Evolutionary conservation across 2,797 vertebrate species (phyloP).

Genomic region (Discoglossus pictus): DNA sequence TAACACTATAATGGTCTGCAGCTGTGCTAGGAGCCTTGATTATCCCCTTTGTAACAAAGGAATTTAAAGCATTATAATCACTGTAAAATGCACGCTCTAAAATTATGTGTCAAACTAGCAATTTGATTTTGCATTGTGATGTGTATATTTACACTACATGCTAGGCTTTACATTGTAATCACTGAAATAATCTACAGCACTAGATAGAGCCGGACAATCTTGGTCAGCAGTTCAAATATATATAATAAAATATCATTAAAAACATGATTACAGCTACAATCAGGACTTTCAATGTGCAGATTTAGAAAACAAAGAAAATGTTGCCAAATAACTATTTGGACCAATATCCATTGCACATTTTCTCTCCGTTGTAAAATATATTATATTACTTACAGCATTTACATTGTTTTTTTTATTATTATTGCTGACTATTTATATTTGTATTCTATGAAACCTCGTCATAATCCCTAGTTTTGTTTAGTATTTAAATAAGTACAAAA

Average conservation of each 20-base stretch:
- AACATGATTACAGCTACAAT: neutral
- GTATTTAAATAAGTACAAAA: too few species aligned
- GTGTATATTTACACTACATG: constrained; percentile 21
- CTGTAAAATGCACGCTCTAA: constrained; percentile 26
- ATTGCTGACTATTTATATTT: too few species aligned
- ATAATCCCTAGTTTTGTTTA: too few species aligned
- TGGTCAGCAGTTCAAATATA: neutral
- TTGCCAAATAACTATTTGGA: too few species aligned
- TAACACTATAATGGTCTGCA: constrained; percentile 2
- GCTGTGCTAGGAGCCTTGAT: constrained; percentile 28
- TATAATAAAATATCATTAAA: neutral
- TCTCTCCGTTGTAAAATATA: too few species aligned
- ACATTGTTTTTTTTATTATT: too few species aligned
- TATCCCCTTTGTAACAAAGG: constrained; percentile 29
- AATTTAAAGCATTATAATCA: constrained; percentile 28
- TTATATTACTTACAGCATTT: too few species aligned
- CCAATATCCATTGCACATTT: too few species aligned
- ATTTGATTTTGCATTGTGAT: constrained; percentile 35
- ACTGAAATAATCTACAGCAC: neutral
- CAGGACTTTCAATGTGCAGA: neutral
- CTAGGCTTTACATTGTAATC: constrained; percentile 12
- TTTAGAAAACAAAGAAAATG: neutral
- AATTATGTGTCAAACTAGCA: constrained; percentile 38
- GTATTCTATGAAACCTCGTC: too few species aligned
- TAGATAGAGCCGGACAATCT: neutral